Conservation (phyloP, 2,113 vertebrate species). For the Peromyscus californicus region DNA sequence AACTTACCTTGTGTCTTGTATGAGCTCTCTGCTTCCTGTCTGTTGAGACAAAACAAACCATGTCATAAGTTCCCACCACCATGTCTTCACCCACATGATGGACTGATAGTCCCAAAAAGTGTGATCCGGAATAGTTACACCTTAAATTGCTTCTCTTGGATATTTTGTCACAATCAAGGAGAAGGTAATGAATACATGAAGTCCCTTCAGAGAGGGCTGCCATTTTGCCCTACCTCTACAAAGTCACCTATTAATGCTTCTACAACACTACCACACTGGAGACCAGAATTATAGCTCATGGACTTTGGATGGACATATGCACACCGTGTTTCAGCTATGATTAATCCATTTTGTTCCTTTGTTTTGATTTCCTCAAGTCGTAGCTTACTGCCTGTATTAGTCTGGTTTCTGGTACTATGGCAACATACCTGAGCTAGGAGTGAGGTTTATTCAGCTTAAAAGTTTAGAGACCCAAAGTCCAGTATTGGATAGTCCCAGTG, state of each 20-base stretch:
- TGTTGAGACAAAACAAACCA: background rate
- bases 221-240: background rate
- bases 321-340: background rate
- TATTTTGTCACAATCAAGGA: background rate
- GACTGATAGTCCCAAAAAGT: background rate
- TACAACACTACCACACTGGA: background rate
- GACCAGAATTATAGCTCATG: background rate
- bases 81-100: background rate
- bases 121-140: too few relatives aligned
- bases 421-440: background rate
- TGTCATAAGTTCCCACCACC: too few relatives aligned
- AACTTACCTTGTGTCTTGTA: background rate
- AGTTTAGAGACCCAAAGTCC: background rate
- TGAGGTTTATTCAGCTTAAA: background rate
- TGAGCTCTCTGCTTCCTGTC: background rate
- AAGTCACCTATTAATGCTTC: background rate
- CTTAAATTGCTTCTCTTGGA: background rate
- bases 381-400: background rate
- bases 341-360: background rate
- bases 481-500: background rate
- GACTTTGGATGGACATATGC: background rate
- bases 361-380: constrained; percentile 39
- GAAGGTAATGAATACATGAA: background rate
- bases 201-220: background rate
- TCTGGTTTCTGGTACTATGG: background rate